Evolutionary conservation across 2,113 vertebrate species (phyloP).

Genomic region (Camelus bactrianus): DNA sequence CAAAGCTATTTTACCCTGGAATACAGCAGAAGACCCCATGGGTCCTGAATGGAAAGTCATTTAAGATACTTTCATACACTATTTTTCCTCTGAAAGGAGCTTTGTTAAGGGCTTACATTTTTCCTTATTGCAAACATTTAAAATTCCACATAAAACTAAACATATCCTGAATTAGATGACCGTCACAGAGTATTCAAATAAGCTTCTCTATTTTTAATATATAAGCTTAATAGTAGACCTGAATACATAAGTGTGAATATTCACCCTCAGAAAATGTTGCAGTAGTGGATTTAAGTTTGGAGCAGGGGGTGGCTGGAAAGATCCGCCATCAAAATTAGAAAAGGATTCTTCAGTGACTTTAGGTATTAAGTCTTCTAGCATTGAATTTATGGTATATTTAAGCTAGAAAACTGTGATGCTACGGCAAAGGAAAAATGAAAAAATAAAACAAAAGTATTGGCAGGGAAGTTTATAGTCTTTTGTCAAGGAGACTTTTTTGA

Average conservation of each 20-base stretch:
- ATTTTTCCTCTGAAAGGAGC: conserved; percentile 29
- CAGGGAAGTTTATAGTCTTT: background rate
- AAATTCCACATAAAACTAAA: conserved; percentile 55
- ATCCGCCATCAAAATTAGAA: background rate
- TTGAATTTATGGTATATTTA: background rate
- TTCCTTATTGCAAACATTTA: background rate
- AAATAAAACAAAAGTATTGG: background rate
- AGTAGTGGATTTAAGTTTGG: background rate
- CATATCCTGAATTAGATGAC: background rate
- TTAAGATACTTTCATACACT: background rate
- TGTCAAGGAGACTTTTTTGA: background rate
- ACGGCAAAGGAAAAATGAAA: background rate
- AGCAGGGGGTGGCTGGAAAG: background rate
- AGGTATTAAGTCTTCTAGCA: background rate
- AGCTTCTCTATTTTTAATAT: background rate
- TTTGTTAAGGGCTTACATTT: conserved; percentile 65
- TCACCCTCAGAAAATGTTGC: conserved; percentile 15
- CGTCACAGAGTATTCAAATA: background rate
- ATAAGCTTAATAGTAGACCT: background rate
- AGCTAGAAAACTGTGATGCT: background rate
- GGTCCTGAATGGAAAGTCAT: background rate
- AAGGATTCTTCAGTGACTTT: background rate
- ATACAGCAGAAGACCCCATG: background rate
- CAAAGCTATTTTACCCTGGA: background rate
- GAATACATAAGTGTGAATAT: background rate